Evolutionary conservation across 2,113 vertebrate genomes (phyloP), one percentile per base, ranked within the genome.

Genomic region (crab-eating macaque (Macaca fascicularis)): DNA sequence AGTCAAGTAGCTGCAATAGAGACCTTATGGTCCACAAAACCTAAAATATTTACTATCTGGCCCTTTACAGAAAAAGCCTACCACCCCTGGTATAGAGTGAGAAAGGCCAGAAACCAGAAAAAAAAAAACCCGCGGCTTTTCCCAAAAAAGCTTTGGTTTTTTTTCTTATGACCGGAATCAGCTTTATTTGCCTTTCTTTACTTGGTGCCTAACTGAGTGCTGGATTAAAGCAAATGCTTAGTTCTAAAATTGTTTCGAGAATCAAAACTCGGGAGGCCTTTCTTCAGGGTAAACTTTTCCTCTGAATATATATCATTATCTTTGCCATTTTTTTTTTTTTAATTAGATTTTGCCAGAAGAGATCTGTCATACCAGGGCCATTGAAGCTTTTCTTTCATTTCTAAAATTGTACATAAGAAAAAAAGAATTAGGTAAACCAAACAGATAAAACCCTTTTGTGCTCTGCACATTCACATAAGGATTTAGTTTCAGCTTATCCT

Each of bases 401-500:
- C 88, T 96, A 82, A 92, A 93, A 87, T n/a, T 95, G 64, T 96
- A 57, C 86, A 87, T 83, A 85, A 84, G 52, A 90, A 72, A 82
- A 80, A 90, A 94, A 96, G 70, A 95, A 86, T 92, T 97, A 92
- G 75, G 93, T 96, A 94, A 96, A 90, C 72, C 81, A 79, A 86
- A 89, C 81, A 94, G 92, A 45, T 89, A 84, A 94, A 81, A 52
- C 7, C 95, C 32, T 0, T 97, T 16, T 98, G 94, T 98, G 22
- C 57, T 82, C 10, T 52, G 90, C n/a, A 0, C 70, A 93, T 48
- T 96, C 61, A 94, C 92, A 94, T 4, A 55, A 82, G 81, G 97
- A 97, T 98, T 90, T 38, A 92, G 93, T 97, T 98, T 97, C 97
- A 23, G 48, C 50, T 96, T 94, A 69, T 97, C 94, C 95, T 96